These are phyloP conservation scores for Struthio camelus DNA, from an alignment of 2,113 vertebrate species.

Conservation along the genomic window DNA sequence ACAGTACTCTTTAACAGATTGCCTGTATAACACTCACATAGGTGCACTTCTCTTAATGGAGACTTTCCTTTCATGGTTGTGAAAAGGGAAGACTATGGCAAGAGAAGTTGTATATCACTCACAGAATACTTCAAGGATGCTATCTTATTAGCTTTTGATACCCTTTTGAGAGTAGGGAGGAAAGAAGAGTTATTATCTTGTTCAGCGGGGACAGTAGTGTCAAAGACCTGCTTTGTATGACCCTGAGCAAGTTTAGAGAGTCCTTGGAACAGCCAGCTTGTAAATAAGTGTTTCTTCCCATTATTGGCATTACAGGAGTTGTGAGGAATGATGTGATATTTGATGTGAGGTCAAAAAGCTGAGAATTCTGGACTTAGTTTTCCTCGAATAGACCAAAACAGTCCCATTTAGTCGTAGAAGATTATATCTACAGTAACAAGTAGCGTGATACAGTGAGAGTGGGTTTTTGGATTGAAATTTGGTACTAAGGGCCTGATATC, in stretches of 20 bases:
- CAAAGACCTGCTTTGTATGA: not conserved
- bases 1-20: conserved; percentile 47
- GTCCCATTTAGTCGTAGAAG: not conserved
- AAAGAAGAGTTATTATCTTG: not conserved
- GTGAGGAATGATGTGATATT: not conserved
- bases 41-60: not conserved
- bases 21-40: not conserved
- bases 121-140: not conserved
- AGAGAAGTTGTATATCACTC: not conserved
- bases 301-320: not conserved
- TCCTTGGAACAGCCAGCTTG: not conserved
- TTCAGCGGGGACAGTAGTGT: not conserved
- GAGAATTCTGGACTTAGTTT: not conserved
- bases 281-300: not conserved
- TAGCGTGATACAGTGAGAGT: not conserved
- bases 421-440: not conserved
- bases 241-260: not conserved
- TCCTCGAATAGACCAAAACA: not conserved
- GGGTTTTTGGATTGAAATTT: not conserved
- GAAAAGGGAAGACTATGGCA: not conserved
- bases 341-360: not conserved
- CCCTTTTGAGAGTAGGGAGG: not conserved
- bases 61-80: not conserved
- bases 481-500: not conserved
- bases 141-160: not conserved